phyloP scores from a whole-genome alignment of 2,113 vertebrate genomes.

The Malurus elegans region DNA sequence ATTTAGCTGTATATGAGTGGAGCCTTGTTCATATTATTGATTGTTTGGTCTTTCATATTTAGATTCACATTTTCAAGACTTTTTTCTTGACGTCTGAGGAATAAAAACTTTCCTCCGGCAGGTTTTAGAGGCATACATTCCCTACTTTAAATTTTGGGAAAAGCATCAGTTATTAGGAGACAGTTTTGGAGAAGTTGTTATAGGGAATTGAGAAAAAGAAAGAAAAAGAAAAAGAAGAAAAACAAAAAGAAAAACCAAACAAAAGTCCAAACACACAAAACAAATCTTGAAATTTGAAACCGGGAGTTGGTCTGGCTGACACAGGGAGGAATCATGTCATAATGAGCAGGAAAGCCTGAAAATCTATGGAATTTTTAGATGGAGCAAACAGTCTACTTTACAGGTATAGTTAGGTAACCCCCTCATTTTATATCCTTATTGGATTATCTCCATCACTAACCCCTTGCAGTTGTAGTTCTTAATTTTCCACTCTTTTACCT shows the following conservation, averaged over 20 bases:
- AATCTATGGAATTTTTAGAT: background rate
- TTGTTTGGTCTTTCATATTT: background rate
- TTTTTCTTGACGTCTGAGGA: background rate
- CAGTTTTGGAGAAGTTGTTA: background rate
- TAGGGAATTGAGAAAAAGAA: background rate
- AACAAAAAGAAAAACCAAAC: background rate
- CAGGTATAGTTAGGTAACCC: background rate
- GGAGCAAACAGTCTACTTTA: background rate
- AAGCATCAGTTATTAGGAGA: background rate
- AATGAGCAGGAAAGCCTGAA: background rate
- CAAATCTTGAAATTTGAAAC: background rate
- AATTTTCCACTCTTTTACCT: background rate
- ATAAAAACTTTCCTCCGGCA: background rate
- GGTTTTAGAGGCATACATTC: background rate
- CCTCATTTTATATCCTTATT: background rate
- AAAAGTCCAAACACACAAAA: too few species aligned
- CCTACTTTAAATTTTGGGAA: background rate
- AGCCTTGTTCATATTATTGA: background rate
- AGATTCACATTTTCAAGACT: background rate
- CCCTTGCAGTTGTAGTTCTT: rapidly evolving
- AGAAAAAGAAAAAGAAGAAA: too few species aligned
- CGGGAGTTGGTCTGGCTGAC: background rate
- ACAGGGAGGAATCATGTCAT: background rate
- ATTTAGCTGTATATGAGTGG: background rate
- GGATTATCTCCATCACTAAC: background rate